A percentile compares a stretch with the other conserved stretches of the same genome.
Conservation (phyloP, 2,797 vertebrate species). For the Pseudochaenichthys georgianus region DNA sequence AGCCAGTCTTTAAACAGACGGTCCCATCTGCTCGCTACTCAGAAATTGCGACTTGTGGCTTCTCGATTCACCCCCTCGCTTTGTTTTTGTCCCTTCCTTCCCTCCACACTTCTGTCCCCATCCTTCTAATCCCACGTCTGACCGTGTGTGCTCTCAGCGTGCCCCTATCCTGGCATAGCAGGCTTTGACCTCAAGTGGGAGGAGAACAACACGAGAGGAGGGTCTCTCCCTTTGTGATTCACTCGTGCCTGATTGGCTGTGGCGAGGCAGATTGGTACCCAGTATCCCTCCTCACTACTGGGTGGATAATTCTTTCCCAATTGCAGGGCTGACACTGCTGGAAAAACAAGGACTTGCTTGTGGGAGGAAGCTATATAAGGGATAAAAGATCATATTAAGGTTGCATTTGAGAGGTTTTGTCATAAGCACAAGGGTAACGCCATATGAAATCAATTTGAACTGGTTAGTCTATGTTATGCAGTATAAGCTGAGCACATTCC, state of each 20-base stretch:
- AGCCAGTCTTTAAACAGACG: constrained; percentile 16
- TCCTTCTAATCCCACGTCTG: constrained; percentile 50
- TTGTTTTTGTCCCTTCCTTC: constrained; percentile 25
- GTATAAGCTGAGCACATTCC: neutral
- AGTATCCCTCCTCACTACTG: constrained; percentile 31
- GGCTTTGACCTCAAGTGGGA: constrained; percentile 54
- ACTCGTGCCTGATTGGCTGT: constrained; percentile 55
- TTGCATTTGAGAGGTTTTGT: no score
- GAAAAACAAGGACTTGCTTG: constrained; percentile 31
- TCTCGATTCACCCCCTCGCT: neutral
- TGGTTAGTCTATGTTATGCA: constrained; percentile 3
- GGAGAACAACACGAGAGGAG: constrained; percentile 34
- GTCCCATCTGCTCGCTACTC: constrained; percentile 30
- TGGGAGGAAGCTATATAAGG: constrained; percentile 11
- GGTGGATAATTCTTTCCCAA: constrained; percentile 39
- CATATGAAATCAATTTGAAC: neutral
- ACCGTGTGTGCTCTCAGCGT: constrained; percentile 46
- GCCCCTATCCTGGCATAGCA: constrained; percentile 49
- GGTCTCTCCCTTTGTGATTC: constrained; percentile 56
- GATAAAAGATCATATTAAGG: no score
- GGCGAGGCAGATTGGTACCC: constrained; percentile 43
- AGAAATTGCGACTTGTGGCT: neutral
- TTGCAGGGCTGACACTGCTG: constrained; percentile 29
- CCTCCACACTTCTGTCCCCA: constrained; percentile 30
- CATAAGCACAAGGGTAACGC: no score